Conservation (phyloP, 2,888 invertebrate genomes). For the Sialis lutaria region DNA sequence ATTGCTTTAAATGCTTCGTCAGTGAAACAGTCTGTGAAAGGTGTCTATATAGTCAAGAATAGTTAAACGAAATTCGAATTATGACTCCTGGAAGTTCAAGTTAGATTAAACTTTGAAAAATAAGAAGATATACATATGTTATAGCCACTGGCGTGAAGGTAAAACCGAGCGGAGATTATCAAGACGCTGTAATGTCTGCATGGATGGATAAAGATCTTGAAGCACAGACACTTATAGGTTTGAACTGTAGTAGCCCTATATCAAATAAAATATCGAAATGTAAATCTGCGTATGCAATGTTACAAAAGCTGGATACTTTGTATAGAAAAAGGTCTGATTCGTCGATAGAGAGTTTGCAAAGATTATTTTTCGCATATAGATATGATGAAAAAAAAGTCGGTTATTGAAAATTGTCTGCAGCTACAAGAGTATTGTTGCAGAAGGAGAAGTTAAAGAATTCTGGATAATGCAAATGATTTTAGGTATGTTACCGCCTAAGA, state of each 20-base stretch:
- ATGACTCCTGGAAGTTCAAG: conserved; percentile 13
- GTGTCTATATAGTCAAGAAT: conserved; percentile 11
- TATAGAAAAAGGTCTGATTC: conserved; percentile 12
- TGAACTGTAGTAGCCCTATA: conserved; percentile 4
- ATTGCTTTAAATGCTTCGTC: too few relatives aligned
- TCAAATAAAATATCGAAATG: conserved; percentile 13
- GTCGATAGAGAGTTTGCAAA: conserved; percentile 11
- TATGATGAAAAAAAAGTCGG: conserved; percentile 9
- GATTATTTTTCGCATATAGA: conserved; percentile 12
- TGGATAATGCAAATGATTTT: conserved; percentile 8
- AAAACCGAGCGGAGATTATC: conserved; percentile 9
- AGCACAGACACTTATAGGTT: conserved; percentile 13
- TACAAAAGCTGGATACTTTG: conserved; percentile 10
- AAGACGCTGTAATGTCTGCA: conserved; percentile 6
- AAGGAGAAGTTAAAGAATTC: conserved; percentile 7
- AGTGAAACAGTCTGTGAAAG: conserved; percentile 7
- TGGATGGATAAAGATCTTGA: conserved; percentile 14
- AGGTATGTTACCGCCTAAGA: conserved; percentile 2
- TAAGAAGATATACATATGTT: conserved; percentile 10
- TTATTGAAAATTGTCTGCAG: conserved; percentile 8
- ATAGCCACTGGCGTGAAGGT: conserved; percentile 10
- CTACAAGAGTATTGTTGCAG: conserved; percentile 5
- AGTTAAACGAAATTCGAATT: conserved; percentile 13
- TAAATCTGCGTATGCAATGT: conserved; percentile 11
- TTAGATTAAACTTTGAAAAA: conserved; percentile 12